A percentile compares a stretch with the other conserved stretches of the same genome.
These are phyloP conservation scores for Aphodius sticticus DNA, from an alignment of 2,888 invertebrate genomes.

Conservation along the genomic window DNA sequence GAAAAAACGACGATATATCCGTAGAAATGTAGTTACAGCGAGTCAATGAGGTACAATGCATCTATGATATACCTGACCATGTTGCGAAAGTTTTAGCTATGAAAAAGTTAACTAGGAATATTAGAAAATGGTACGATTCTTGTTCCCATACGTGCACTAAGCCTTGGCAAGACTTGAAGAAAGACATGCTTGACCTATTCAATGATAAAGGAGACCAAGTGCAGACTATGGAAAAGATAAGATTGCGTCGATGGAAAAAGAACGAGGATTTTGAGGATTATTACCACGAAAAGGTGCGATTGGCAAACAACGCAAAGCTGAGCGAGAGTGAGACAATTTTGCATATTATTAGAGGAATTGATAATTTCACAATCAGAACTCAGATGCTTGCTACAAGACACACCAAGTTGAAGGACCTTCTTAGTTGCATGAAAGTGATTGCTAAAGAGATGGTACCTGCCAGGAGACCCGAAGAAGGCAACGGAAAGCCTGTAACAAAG, in stretches of 20 bases:
- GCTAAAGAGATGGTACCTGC: too few species aligned
- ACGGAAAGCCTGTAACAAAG: too few species aligned
- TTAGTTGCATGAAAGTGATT: too few species aligned
- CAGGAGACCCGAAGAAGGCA: too few species aligned
- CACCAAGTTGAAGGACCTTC: too few species aligned
- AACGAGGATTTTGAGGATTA: conserved; percentile 12
- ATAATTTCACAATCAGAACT: conserved; percentile 23
- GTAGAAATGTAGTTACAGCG: conserved; percentile 8
- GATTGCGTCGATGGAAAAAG: conserved; percentile 6
- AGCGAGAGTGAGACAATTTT: conserved; percentile 19
- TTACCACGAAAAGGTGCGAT: background rate
- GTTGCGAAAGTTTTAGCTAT: conserved; percentile 18
- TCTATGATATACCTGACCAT: conserved; percentile 1
- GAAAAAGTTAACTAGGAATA: conserved; percentile 4
- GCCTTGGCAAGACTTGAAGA: background rate
- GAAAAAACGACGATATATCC: conserved; percentile 5
- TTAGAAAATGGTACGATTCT: conserved; percentile 16
- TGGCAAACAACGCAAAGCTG: background rate
- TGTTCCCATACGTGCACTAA: background rate
- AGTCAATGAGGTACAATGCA: conserved; percentile 12
- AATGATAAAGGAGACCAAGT: background rate
- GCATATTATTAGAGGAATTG: conserved; percentile 12
- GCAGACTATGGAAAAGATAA: conserved; percentile 8
- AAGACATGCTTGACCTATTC: background rate
- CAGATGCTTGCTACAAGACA: conserved; percentile 5